These are phyloP conservation scores for Mohoua ochrocephala DNA, from an alignment of 2,113 vertebrate genomes.

Conservation along the genomic window DNA sequence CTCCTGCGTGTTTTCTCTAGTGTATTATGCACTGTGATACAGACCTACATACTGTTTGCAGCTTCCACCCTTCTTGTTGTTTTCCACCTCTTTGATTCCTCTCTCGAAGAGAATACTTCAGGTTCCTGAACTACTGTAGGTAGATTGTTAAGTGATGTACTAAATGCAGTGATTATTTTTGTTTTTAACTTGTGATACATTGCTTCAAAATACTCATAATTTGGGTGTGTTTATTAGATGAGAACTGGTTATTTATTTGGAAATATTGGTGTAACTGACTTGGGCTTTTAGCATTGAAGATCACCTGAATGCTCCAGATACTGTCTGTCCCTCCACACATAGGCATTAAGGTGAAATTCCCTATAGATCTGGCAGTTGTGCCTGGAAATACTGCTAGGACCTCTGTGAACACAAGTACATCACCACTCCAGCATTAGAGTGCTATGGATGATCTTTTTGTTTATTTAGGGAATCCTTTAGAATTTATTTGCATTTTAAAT, in stretches of 20 bases:
- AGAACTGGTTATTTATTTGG: not conserved
- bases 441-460: not conserved
- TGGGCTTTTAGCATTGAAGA: not conserved
- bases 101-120: not conserved
- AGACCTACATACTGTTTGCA: not conserved
- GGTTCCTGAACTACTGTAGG: not conserved
- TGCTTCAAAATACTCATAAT: not conserved
- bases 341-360: not conserved
- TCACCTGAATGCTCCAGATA: not conserved
- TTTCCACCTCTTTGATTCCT: not conserved
- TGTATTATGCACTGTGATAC: not conserved
- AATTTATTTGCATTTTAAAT: not conserved
- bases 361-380: not conserved
- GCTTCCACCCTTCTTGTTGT: not conserved
- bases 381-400: not conserved
- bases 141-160: not conserved
- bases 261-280: not conserved
- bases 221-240: not conserved
- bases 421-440: not conserved
- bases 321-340: not conserved
- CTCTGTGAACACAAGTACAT: not conserved
- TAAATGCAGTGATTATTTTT: not conserved
- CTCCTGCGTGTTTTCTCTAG: not conserved
- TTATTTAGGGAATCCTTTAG: not conserved
- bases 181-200: not conserved